phyloP scores from a whole-genome alignment of 2,888 invertebrate genomes.

The Spatulosminthurus flaviceps region DNA sequence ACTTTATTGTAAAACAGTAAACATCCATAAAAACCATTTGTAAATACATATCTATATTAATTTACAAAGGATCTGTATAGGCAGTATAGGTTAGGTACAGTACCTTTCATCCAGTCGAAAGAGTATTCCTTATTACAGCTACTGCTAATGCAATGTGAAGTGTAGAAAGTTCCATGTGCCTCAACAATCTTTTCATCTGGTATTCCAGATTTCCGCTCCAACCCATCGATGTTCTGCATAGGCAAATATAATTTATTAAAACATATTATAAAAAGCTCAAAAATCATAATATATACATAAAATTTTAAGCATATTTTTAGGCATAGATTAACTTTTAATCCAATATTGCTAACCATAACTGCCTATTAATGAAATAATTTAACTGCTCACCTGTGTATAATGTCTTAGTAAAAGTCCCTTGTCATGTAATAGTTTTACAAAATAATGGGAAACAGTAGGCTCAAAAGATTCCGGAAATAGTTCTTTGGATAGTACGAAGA shows the following conservation, averaged over 20 bases:
- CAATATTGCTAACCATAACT: too few relatives aligned
- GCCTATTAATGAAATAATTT: neutral
- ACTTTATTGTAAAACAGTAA: too few relatives aligned
- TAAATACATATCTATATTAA: too few relatives aligned
- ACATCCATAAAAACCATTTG: too few relatives aligned
- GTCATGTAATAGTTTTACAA: conserved; percentile 82
- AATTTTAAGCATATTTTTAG: too few relatives aligned
- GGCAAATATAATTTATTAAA: conserved; percentile 25
- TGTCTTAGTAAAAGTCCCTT: conserved; percentile 74
- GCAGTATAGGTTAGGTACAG: too few relatives aligned
- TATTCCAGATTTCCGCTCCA: conserved; percentile 87
- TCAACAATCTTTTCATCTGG: conserved; percentile 87
- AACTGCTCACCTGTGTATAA: conserved; percentile 69
- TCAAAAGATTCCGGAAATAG: conserved; percentile 86
- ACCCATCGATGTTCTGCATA: conserved; percentile 88
- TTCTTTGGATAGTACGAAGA: conserved; percentile 89
- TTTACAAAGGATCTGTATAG: too few relatives aligned
- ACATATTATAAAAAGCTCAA: neutral
- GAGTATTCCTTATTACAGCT: conserved; percentile 76
- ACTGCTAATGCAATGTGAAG: conserved; percentile 79
- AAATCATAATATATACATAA: conserved; percentile 2
- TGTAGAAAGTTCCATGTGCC: conserved; percentile 93
- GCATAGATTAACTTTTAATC: too few relatives aligned
- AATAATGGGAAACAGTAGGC: conserved; percentile 91
- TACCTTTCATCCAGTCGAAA: conserved; percentile 88